Conservation (phyloP, 2,888 invertebrate species). For the Chrysodeixis includens region DNA sequence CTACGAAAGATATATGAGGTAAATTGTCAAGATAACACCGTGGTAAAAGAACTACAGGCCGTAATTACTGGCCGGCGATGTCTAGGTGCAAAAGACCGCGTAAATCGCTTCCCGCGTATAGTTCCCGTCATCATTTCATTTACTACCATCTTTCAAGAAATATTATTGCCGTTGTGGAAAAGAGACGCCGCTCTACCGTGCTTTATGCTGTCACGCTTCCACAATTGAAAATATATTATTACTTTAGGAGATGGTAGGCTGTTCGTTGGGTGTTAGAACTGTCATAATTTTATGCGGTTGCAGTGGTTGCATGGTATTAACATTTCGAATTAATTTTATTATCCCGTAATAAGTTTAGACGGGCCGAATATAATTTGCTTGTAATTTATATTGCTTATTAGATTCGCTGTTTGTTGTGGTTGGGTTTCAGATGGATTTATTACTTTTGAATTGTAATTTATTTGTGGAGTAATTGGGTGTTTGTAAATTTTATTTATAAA, state of each 20-base stretch:
- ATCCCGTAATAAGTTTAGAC: conserved; percentile 44
- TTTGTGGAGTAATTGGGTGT: too few species aligned
- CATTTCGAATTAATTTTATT: conserved; percentile 52
- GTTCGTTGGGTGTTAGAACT: conserved; percentile 52
- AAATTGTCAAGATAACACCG: conserved; percentile 81
- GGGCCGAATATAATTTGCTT: conserved; percentile 36
- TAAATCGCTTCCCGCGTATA: conserved; percentile 55
- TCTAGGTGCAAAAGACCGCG: conserved; percentile 66
- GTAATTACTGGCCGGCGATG: conserved; percentile 74
- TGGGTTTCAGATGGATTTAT: background rate
- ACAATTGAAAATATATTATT: too few species aligned
- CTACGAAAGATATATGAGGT: conserved; percentile 80
- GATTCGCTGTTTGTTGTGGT: conserved; percentile 16
- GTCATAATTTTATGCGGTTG: conserved; percentile 59
- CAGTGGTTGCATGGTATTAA: conserved; percentile 51
- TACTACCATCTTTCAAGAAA: too few species aligned
- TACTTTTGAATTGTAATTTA: background rate
- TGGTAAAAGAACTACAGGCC: conserved; percentile 79
- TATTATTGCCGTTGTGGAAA: too few species aligned
- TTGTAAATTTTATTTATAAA: too few species aligned
- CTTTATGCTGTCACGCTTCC: too few species aligned
- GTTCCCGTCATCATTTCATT: conserved; percentile 46
- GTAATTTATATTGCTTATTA: conserved; percentile 32
- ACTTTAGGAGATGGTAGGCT: too few species aligned
- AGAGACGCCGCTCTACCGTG: too few species aligned